phyloP scores from a whole-genome alignment of 2,888 invertebrate genomes.

The Erebia epiphron region DNA sequence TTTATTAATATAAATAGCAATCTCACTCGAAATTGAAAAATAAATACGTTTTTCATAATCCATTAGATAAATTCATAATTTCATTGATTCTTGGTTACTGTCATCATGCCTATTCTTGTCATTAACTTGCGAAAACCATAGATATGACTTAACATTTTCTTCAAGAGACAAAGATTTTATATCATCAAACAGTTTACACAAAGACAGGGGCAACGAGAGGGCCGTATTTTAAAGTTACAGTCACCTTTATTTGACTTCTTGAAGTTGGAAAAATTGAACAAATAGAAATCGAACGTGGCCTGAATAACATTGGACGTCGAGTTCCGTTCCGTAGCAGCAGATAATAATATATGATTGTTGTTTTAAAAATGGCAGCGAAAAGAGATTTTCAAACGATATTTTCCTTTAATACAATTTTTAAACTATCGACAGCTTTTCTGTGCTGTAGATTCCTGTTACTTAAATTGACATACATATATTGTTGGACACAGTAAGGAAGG shows the following conservation, averaged over 20 bases:
- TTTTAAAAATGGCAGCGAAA: conserved; percentile 22
- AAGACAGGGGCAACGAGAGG: conserved; percentile 24
- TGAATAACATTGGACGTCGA: conserved; percentile 29
- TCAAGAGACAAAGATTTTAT: conserved; percentile 15
- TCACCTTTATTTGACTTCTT: conserved; percentile 37
- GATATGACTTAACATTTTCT: not conserved
- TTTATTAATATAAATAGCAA: too few relatives aligned
- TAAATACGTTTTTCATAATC: too few relatives aligned
- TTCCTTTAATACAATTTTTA: conserved; percentile 11
- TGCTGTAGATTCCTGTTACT: too few relatives aligned
- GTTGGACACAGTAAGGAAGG: too few relatives aligned
- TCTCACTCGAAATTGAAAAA: too few relatives aligned
- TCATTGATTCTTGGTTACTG: too few relatives aligned
- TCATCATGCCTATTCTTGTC: too few relatives aligned
- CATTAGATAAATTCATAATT: too few relatives aligned
- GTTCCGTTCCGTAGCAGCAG: conserved; percentile 12
- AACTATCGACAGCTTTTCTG: not conserved
- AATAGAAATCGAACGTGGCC: conserved; percentile 37
- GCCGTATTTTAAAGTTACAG: conserved; percentile 34
- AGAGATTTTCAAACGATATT: conserved; percentile 6
- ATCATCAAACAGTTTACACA: conserved; percentile 21
- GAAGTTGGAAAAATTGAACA: conserved; percentile 36
- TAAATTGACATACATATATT: too few relatives aligned
- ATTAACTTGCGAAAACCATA: not conserved
- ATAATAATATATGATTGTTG: conserved; percentile 26